These are phyloP conservation scores for Ambastaia sidthimunki DNA, from an alignment of 2,797 vertebrate genomes.

Conservation along the genomic window DNA sequence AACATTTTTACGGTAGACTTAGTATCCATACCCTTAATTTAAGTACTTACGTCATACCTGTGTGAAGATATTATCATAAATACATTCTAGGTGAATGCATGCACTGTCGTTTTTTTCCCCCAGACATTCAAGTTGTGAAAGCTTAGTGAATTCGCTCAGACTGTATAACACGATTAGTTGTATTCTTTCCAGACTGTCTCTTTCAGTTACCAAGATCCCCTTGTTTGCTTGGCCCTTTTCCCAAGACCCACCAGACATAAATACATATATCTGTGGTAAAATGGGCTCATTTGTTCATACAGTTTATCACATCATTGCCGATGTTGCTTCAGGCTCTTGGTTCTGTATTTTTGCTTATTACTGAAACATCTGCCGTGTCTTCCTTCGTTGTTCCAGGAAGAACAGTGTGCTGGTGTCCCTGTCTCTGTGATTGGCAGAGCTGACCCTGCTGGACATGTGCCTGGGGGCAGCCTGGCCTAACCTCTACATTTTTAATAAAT, in stretches of 20 bases:
- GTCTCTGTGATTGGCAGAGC: slow-evolving; percentile 17
- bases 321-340: neutral
- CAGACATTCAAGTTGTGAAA: neutral
- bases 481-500: slow-evolving; percentile 41
- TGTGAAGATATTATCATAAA: neutral
- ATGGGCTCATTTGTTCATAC: slow-evolving; percentile 5
- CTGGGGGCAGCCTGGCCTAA: slow-evolving; percentile 11
- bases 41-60: neutral
- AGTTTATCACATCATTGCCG: neutral
- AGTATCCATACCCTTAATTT: neutral
- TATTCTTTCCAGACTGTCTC: neutral
- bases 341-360: slow-evolving; percentile 13
- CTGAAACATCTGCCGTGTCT: neutral
- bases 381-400: slow-evolving; percentile 10
- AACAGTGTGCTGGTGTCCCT: slow-evolving; percentile 2
- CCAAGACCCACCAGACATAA: slow-evolving; percentile 2
- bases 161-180: slow-evolving; percentile 3
- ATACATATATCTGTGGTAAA: neutral
- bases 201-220: neutral
- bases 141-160: neutral
- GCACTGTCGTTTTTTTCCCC: neutral
- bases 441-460: slow-evolving; percentile 6
- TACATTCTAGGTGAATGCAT: neutral
- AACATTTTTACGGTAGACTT: neutral
- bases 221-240: neutral